Base-by-base conservation (phyloP, 2,113 vertebrate genomes). In the Pimephales promelas region DNA sequence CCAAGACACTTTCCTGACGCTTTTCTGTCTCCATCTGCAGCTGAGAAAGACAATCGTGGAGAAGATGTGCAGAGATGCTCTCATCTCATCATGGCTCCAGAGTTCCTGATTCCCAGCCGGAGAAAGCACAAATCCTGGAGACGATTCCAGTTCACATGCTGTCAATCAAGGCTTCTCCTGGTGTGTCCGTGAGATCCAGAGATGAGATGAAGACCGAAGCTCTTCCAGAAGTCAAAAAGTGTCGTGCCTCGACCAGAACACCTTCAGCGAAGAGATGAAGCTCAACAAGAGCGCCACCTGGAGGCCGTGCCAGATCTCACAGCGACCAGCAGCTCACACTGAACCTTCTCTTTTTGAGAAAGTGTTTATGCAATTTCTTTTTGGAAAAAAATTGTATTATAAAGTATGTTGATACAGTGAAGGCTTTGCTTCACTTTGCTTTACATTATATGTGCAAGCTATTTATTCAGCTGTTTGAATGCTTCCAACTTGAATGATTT, bases 71-170 rank as follows among this genome's bases (percentile, higher is more conserved):
- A 87, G 89, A 81, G 87, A 89, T 73, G 52, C 80, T 57, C 83
- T 89, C 72, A 79, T 88, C 89, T 91, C 88, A 90, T 36, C 87
- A n/a, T 93, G 90, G 79, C 61, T 90, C 87, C 71, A 90, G 90
- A 92, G 83, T 47, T 89, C 86, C 87, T 56, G 91, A 93, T 86
- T 92, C 86, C 88, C 92, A 93, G 89, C 88, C 93, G 87, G 90
- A 93, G 89, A 93, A 93, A 90, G 52, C 91, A 59, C 90, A 93
- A 75, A 88, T 93, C 86, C 90, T 84, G 91, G 91, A 94, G 88
- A 92, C 90, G 89, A 86, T 22, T 36, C 31, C 62, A 36, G 64
- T 36, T 68, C 62, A 57, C 72, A 85, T 57, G 64, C 86, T 45
- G 86, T 62, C 66, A 87, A 57, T 79, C 71, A 87, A 56, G 85